phyloP scores from a whole-genome alignment of 2,888 invertebrate species.

The Slavum lentiscoides region DNA sequence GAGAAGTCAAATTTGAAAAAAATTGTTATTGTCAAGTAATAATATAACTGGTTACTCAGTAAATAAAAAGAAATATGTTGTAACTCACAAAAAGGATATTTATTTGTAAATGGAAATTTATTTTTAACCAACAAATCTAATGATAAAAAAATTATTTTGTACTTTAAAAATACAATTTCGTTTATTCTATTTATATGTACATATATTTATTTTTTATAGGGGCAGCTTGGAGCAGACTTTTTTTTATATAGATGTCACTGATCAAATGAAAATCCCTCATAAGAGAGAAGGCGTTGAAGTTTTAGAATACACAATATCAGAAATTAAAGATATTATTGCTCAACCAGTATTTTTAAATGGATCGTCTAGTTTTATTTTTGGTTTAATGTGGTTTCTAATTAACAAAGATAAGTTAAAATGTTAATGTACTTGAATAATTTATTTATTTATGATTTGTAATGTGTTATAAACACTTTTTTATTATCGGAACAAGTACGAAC shows the following conservation, averaged over 20 bases:
- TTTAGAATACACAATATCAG: conserved; percentile 76
- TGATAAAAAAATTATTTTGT: too few relatives aligned
- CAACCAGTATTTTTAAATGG: conserved; percentile 71
- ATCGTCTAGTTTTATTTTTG: conserved; percentile 74
- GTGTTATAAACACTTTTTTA: too few relatives aligned
- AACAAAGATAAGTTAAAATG: conserved; percentile 60
- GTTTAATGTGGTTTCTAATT: conserved; percentile 77
- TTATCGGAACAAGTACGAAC: too few relatives aligned
- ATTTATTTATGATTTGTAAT: not conserved
- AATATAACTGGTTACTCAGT: not conserved
- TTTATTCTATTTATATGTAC: too few relatives aligned
- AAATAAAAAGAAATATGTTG: not conserved
- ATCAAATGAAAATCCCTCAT: conserved; percentile 71
- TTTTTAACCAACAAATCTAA: too few relatives aligned
- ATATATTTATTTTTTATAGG: conserved; percentile 1
- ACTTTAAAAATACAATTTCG: not conserved
- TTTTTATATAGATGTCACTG: conserved; percentile 87
- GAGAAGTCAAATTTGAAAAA: conserved; percentile 67
- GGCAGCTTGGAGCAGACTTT: conserved; percentile 59
- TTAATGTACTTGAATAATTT: not conserved
- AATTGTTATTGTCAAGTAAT: conserved; percentile 60
- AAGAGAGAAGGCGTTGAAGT: conserved; percentile 87
- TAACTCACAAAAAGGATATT: too few relatives aligned
- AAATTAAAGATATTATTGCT: conserved; percentile 68
- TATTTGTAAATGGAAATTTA: too few relatives aligned